phyloP scores from a whole-genome alignment of 92 coral and sea anemone genomes.

The Pocillopora meandrina region DNA sequence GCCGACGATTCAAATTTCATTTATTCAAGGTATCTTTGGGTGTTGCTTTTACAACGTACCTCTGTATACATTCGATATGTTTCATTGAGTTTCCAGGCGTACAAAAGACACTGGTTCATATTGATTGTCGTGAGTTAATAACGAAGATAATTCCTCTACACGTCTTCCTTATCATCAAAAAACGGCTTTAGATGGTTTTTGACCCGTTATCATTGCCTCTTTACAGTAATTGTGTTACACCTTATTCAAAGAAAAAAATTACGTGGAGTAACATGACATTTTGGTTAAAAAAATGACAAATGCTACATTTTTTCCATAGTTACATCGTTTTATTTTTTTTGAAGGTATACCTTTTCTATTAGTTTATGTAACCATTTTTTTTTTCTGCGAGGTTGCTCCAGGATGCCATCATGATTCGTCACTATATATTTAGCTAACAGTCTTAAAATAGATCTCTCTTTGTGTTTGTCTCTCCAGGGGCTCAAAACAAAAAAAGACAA shows the following conservation, averaged over 20 bases:
- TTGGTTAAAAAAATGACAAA: too few relatives aligned
- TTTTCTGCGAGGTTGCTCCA: too few relatives aligned
- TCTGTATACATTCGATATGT: too few relatives aligned
- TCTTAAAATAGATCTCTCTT: not conserved
- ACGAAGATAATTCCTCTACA: not conserved
- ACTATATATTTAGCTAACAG: constrained; percentile 3
- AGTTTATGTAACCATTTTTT: too few relatives aligned
- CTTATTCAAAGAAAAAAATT: not conserved
- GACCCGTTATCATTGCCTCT: not conserved
- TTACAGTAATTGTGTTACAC: not conserved
- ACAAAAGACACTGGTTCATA: not conserved
- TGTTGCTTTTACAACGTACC: not conserved
- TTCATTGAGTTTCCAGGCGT: not conserved
- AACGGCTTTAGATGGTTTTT: not conserved
- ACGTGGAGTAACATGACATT: not conserved
- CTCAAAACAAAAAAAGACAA: not conserved
- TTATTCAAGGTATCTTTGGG: not conserved
- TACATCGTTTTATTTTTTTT: too few relatives aligned
- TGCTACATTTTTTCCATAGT: too few relatives aligned
- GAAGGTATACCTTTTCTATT: too few relatives aligned
- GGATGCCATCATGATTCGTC: not conserved
- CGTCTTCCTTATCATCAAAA: not conserved
- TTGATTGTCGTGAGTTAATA: not conserved
- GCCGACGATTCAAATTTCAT: not conserved
- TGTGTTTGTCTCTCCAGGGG: not conserved